Evolutionary conservation across 2,797 vertebrate genomes (phyloP), one percentile per base, ranked within the genome.

Genomic region (Otolemur crassicaudatus): DNA sequence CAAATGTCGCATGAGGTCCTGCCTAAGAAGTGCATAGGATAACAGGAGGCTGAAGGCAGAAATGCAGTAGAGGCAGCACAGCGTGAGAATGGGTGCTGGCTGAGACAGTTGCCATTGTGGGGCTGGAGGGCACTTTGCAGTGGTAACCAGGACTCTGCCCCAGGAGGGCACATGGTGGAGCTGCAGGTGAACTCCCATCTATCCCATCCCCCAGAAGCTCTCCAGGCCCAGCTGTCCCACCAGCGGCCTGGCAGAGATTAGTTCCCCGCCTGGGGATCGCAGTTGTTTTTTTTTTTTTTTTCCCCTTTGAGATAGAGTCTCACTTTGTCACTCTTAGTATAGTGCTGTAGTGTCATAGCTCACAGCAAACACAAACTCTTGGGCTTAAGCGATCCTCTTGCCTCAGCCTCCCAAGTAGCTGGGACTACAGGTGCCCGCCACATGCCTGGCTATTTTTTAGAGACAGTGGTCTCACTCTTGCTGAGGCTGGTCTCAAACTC

Each of bases 81-180:
- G 19, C 0, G 5, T 23, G 12, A 6, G 0, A 29, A 8, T 4
- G 65, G 63, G 65, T 67, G 49, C 46, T 23, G 25, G 9, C 73
- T 1, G 16, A 58, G 60, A 29, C 34, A 25, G 67, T 56, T 49
- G 86, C 65, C 31, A n/a, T 43, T 7, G 2, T 85, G 56, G 77
- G 53, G 31, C 1, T 0, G 12, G 82, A 53, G 43, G 70, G 22
- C 31, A 6, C 61, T 3, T 37, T 37, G 77, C 69, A 14, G 49
- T 1, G 31, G 9, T 67, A 13, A 37, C 3, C 13, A 27, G 23
- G 29, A 1, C 63, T 49, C 72, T 25, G 46, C 60, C 9, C 19
- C 0, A 19, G 76, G 34, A 37, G 43, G 65, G 72, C 1, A 0
- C 12, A 34, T 25, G 25, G 43, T 23, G 7, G 53, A n/a, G 75